A percentile compares a stretch with the other conserved stretches of the same genome.
Evolutionary conservation across 2,797 vertebrate genomes (phyloP).

Genomic region (Gymnocypris eckloni): DNA sequence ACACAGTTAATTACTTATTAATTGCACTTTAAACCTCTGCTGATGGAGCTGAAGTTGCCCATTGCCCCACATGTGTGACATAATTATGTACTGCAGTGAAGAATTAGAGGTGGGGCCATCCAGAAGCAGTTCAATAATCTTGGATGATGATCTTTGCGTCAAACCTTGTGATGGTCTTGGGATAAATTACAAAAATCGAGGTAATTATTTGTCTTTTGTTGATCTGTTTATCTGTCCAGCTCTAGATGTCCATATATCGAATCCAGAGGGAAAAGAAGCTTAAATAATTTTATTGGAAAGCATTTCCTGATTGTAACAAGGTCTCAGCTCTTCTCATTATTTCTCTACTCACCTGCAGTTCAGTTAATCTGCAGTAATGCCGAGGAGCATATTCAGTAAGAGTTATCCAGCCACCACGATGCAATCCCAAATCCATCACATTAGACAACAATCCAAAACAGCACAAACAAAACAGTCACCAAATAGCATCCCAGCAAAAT

Average conservation of each 20-base stretch:
- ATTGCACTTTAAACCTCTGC: constrained; percentile 33
- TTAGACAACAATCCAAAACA: constrained; percentile 27
- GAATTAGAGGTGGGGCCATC: constrained; percentile 21
- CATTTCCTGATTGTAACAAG: background rate
- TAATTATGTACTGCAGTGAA: constrained; percentile 34
- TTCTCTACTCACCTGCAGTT: background rate
- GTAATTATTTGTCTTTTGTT: constrained; percentile 31
- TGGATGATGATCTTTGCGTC: background rate
- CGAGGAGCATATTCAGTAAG: constrained; percentile 14
- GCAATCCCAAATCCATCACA: constrained; percentile 14
- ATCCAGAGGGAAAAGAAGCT: background rate
- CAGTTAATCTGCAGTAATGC: background rate
- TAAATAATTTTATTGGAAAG: background rate
- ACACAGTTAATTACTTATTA: constrained; percentile 23
- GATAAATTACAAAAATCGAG: constrained; percentile 35
- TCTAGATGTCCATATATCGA: background rate
- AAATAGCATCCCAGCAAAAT: constrained; percentile 15
- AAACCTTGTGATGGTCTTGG: background rate
- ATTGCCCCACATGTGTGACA: constrained; percentile 22
- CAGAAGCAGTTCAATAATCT: constrained; percentile 32
- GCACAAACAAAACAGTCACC: constrained; percentile 5
- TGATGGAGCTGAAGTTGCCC: constrained; percentile 30
- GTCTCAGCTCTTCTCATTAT: background rate
- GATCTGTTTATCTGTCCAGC: background rate
- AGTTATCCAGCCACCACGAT: background rate